These are phyloP conservation scores for Cladopsammia gracilis DNA, from an alignment of 64 coral and sea anemone species.

Conservation along the genomic window DNA sequence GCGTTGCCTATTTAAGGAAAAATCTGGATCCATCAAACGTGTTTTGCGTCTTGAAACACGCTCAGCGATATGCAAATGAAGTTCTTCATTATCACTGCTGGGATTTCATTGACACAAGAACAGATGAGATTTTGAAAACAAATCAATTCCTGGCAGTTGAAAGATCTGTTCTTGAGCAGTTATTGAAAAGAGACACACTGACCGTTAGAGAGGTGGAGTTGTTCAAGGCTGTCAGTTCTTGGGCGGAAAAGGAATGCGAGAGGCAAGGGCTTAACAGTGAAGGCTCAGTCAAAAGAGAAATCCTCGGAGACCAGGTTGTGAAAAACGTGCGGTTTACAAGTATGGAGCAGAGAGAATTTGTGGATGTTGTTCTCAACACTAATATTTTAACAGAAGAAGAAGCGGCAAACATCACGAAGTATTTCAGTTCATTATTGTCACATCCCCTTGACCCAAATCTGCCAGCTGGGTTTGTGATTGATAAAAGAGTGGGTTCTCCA, in stretches of 20 bases:
- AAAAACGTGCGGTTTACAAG: conserved; percentile 37
- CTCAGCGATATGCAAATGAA: conserved; percentile 55
- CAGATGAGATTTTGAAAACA: conserved; percentile 13
- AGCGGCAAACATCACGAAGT: conserved; percentile 4
- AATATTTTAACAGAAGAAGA: conserved; percentile 56
- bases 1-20: conserved; percentile 22
- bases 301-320: conserved; percentile 39
- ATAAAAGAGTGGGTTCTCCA: background rate
- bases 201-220: conserved; percentile 47
- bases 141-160: conserved; percentile 38
- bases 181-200: conserved; percentile 44
- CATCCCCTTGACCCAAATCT: background rate
- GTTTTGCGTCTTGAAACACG: conserved; percentile 50
- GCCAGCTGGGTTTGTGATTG: background rate
- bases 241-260: conserved; percentile 45
- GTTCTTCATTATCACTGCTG: conserved; percentile 30
- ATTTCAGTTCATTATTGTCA: background rate
- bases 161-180: conserved; percentile 1
- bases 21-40: conserved; percentile 63
- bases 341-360: conserved; percentile 49
- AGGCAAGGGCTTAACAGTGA: background rate
- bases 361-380: conserved; percentile 25
- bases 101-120: conserved; percentile 53
- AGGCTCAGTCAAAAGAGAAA: conserved; percentile 29
- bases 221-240: conserved; percentile 1